Percentiles rank a stretch among this genome's conserved stretches.
Conservation (phyloP, 2,113 vertebrate genomes). For the Pseudopodoces humilis region DNA sequence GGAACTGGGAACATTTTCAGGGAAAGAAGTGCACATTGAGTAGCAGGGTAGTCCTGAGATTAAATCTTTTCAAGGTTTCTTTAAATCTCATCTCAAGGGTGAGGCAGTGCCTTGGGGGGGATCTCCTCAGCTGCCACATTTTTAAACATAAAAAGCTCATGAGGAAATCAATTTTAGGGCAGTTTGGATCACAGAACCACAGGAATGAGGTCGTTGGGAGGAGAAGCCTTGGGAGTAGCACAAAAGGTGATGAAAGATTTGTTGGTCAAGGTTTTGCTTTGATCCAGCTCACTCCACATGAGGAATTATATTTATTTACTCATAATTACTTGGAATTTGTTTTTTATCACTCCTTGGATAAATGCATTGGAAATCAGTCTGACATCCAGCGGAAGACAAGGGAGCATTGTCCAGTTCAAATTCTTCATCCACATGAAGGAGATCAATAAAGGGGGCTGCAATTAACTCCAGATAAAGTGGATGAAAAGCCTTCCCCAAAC, state of each 20-base stretch:
- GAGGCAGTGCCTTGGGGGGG: not conserved
- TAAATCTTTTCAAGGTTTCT: not conserved
- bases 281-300: not conserved
- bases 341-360: not conserved
- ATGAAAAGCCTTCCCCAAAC: not conserved
- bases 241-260: not conserved
- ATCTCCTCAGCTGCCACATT: fast-evolving
- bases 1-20: not conserved
- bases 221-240: not conserved
- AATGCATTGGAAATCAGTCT: not conserved
- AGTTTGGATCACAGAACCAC: not conserved
- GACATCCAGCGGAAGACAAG: not conserved
- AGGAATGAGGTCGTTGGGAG: not conserved
- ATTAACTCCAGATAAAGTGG: not conserved
- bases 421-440: not conserved
- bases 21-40: not conserved
- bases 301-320: not conserved
- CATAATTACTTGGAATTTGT: not conserved
- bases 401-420: not conserved
- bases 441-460: not conserved
- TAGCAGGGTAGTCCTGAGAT: fast-evolving
- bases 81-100: not conserved
- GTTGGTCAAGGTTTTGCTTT: not conserved
- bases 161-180: not conserved
- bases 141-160: not conserved